Evolutionary conservation across 2,888 invertebrate species (phyloP), one percentile per base, ranked within the genome.

Genomic region (Oligia latruncula): DNA sequence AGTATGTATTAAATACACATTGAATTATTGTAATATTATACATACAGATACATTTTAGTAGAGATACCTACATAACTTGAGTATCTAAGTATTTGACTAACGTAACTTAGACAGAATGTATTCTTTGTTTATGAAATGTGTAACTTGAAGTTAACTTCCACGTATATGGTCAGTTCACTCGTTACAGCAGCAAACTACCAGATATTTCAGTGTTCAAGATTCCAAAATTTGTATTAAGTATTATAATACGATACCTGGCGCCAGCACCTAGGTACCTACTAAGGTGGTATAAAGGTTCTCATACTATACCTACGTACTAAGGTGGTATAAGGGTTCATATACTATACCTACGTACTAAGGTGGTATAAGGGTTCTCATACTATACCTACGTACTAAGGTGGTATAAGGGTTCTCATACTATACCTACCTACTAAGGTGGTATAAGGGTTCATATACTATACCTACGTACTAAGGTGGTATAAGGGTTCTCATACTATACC

Each of bases 51-150:
- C 17, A 60, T 40, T 60, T 49, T 13, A 49, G 58, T 49, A 17
- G 15, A 40, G 17, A 29, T 55, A 55, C 29, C 29, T 29, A 29
- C 4, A 52, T 29, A 29, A 29, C 43, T 65, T n/a, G 55, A 40
- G 29, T 23, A 5, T 40, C 9, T 11, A 29, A 40, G 35, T 11
- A 2, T 35, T 5, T 66, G 46, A 58, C 29, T 49, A 20, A 40
- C 49, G 40, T 52, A 13, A 62, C 40, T 52, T 13, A 11, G 20
- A 17, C 46, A 76, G 43, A 77, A n/a, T 55, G 77, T 35, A 65
- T 9, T 55, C 8, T 75, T 35, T 40, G 20, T 23, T 17, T 46
- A 58, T 20, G 55, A 15, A 58, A 66, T 35, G 76, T 46, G 23
- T 5, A 29, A 20, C 40, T 43, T n/a, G 9, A 6, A 73, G 62